phyloP scores from a whole-genome alignment of 2,113 vertebrate genomes.

The Phalacrocorax carbo region DNA sequence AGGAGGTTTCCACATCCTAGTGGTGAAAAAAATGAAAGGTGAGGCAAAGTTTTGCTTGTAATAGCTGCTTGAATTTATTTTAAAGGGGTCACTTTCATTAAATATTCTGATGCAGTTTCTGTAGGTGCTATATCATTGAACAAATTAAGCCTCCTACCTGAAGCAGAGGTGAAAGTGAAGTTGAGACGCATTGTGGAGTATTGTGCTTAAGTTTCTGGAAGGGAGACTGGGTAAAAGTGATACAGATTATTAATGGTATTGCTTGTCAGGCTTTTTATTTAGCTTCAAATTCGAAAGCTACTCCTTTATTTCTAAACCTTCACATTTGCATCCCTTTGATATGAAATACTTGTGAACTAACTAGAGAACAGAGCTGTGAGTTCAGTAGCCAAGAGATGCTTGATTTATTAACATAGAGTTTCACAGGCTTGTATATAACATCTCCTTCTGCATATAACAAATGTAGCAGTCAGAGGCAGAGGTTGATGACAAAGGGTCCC shows the following conservation, averaged over 20 bases:
- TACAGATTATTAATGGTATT: neutral
- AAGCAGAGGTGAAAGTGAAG: neutral
- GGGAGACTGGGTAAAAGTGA: neutral
- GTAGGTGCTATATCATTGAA: neutral
- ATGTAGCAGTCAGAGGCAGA: neutral
- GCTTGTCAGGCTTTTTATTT: conserved; percentile 39
- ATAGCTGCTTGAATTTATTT: neutral
- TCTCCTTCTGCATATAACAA: neutral
- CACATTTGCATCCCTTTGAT: conserved; percentile 50
- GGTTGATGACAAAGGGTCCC: neutral
- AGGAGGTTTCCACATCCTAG: neutral
- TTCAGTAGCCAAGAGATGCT: conserved; percentile 34
- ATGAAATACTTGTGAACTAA: conserved; percentile 56
- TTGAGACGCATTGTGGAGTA: neutral
- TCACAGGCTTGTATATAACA: neutral
- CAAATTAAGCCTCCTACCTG: neutral
- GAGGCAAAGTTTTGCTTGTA: neutral
- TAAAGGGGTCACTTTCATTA: neutral
- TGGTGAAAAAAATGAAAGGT: neutral
- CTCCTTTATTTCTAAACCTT: conserved; percentile 37
- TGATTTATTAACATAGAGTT: conserved; percentile 6
- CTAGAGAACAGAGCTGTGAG: conserved; percentile 42
- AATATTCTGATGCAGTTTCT: neutral
- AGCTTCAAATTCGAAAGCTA: conserved; percentile 24
- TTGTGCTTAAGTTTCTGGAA: neutral